A percentile compares a stretch with the other conserved stretches of the same genome.
These are phyloP conservation scores for Entomyzon cyanotis DNA, from an alignment of 2,113 vertebrate species.

Conservation along the genomic window DNA sequence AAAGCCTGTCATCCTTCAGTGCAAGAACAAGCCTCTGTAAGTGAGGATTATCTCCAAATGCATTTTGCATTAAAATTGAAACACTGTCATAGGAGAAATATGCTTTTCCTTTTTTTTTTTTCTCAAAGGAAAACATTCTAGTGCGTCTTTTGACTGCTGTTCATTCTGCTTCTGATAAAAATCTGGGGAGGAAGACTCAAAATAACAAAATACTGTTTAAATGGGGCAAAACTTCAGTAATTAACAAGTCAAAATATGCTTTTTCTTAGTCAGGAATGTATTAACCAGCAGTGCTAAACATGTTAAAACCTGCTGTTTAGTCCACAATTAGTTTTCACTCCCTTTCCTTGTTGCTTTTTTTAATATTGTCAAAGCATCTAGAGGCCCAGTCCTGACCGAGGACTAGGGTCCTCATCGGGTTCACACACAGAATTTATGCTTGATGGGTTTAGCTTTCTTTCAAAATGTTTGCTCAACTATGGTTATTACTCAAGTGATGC, in stretches of 20 bases:
- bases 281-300: background rate
- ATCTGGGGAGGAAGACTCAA: background rate
- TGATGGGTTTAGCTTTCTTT: background rate
- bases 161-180: background rate
- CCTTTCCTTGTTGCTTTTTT: background rate
- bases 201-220: background rate
- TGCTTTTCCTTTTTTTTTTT: background rate
- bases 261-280: background rate
- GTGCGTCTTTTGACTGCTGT: background rate
- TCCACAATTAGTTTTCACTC: background rate
- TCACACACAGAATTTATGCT: background rate
- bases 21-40: background rate
- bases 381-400: background rate
- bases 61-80: conserved; percentile 48
- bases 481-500: background rate
- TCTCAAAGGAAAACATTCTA: background rate
- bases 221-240: background rate
- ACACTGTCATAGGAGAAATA: background rate
- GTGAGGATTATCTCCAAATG: conserved; percentile 32
- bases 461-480: background rate
- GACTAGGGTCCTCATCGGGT: background rate
- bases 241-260: background rate
- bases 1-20: conserved; percentile 31
- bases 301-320: background rate
- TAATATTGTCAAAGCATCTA: background rate